Base-by-base conservation (phyloP, 2,113 vertebrate genomes). In the Sinocyclocheilus anophthalmus region DNA sequence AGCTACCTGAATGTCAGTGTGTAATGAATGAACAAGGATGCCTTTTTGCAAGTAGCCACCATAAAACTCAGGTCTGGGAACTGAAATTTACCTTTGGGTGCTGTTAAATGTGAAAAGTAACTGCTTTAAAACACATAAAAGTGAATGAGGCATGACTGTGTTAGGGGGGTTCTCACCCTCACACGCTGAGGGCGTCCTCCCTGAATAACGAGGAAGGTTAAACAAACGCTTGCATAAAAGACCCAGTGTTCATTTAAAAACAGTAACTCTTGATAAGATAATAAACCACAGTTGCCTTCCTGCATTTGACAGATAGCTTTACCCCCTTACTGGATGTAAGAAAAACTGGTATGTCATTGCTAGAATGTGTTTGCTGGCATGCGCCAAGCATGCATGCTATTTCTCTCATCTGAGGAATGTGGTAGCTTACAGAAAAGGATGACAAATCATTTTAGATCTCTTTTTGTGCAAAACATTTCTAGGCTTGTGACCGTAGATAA, bases 161-260 rank as follows among this genome's bases (percentile, higher is more conserved):
- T 61, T 76, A 10, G 22, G 42, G 84, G 55, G 22, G 84, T 55
- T 59, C 73, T 88, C 91, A 91, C 92, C 91, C 88, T 92, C 93
- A 90, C 81, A 92, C 91, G 93, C 92, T 92, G 93, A 90, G 91
- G 83, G 91, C 89, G 87, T 91, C 89, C 91, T 90, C 90, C 89
- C 92, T 91, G 93, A 95, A 94, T 94, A 94, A 92, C 88, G 87
- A 87, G 85, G 88, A 94, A 93, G 92, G 93, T 94, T 94, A 94
- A 92, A 85, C 88, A 95, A 95, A 95, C 90, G 90, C 6, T 65
- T 84, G 89, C 86, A 88, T 86, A 82, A 69, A 70, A 48, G 30
- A 65, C 16, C 82, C 57, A 88, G 81, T 88, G 85, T 86, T 88
- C 22, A 3, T 7, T 30, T 65, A 33, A 72, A 53, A 75, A 63